Base-by-base conservation (phyloP, 2,113 vertebrate species). In the Ptilonorhynchus violaceus region DNA sequence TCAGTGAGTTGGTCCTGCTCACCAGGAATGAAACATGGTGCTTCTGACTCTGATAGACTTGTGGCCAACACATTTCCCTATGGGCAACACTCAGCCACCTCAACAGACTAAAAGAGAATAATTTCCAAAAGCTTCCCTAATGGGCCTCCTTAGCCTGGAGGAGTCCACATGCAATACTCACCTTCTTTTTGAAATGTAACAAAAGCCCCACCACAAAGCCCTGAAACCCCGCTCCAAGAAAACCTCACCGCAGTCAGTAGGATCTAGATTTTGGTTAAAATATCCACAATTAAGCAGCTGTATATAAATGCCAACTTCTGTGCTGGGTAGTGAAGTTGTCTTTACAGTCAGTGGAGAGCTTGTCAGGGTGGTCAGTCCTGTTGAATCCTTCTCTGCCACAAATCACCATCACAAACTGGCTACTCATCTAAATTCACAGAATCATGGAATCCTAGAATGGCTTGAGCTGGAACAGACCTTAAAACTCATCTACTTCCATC, bases 211-310 rank as follows among this genome's bases (percentile, higher is more conserved):
- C 8, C 3, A 11, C 10, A 59, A 82, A 75, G 55, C 5, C 13
- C 4, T 44, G 20, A 47, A 66, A 56, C 1, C 1, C 0, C 3
- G 11, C 12, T 23, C 17, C 10, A 42, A 39, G 22, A 44, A 68
- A 19, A 2, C 6, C 11, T 28, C 11, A 0, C 0, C 2, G 5
- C 9, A 39, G 21, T 3, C 15, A 15, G 9, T 6, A 84, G 11
- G 11, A 77, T 69, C 35, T 31, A 41, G 7, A 58, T 76, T 69
- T 88, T 87, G 27, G 1, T 42, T 60, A 15, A 76, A 89, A 56
- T 56, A 47, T 11, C 12, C 10, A 33, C 8, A 64, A 20, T 66
- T 75, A 37, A 6, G 5, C 37, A 15, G 4, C 17, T 64, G 8
- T 35, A 16, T 37, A 6, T 7, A 69, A 24, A 8, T 50, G 6